These are phyloP conservation scores for Esox lucius DNA, from an alignment of 2,797 vertebrate genomes.

Conservation along the genomic window DNA sequence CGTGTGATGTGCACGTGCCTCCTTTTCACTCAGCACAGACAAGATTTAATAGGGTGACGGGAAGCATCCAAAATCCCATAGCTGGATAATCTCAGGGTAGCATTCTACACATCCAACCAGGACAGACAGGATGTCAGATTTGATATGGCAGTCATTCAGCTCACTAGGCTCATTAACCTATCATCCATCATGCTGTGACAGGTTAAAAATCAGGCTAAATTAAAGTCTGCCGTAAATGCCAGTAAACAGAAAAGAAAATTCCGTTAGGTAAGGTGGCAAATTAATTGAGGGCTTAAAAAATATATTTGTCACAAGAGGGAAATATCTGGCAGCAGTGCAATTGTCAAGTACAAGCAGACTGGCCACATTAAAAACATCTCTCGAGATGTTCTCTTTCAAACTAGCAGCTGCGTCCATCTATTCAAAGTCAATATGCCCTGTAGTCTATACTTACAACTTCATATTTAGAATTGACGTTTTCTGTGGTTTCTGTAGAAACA, in stretches of 20 bases:
- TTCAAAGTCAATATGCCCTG: constrained; percentile 35
- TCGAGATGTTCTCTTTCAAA: constrained; percentile 27
- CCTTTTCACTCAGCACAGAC: background rate
- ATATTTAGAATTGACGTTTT: constrained; percentile 46
- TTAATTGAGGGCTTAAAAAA: constrained; percentile 68
- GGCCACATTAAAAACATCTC: constrained; percentile 4
- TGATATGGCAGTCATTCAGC: constrained; percentile 48
- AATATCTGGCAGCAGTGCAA: constrained; percentile 71
- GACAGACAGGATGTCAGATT: constrained; percentile 56
- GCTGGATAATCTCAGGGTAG: constrained; percentile 45
- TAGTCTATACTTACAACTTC: constrained; percentile 38
- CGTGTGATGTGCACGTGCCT: background rate
- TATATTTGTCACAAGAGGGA: constrained; percentile 73
- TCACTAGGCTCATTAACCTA: constrained; percentile 59
- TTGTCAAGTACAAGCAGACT: constrained; percentile 26
- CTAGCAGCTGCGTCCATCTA: constrained; percentile 15
- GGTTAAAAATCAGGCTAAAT: constrained; percentile 63
- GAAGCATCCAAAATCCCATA: constrained; percentile 16
- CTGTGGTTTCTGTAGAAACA: constrained; percentile 35
- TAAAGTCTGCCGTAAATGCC: constrained; percentile 61
- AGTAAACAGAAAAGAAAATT: constrained; percentile 65
- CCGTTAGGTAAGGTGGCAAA: constrained; percentile 65
- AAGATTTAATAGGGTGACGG: constrained; percentile 11
- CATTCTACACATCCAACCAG: constrained; percentile 41
- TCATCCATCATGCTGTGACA: constrained; percentile 60